Percentiles rank a stretch among this genome's conserved stretches.
Evolutionary conservation across 2,113 vertebrate species (phyloP).

Genomic region (Oplegnathus fasciatus): DNA sequence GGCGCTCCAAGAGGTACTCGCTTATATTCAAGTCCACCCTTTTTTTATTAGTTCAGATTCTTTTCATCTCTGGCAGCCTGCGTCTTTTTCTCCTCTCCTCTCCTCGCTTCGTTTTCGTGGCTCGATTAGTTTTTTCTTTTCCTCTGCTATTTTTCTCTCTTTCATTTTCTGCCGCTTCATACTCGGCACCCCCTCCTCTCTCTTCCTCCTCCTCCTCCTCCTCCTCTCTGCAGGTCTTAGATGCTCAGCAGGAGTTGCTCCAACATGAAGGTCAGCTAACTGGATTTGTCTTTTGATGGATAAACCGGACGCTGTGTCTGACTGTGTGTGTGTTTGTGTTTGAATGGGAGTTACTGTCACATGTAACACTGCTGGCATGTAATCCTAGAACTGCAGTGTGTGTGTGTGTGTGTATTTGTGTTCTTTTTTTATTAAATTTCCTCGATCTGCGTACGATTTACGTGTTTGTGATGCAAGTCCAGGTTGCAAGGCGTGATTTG

Average conservation of each 20-base stretch:
- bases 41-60: not conserved
- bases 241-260: constrained; percentile 56
- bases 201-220: not conserved
- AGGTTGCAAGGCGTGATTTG: not conserved
- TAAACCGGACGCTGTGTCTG: constrained; percentile 1
- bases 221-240: not conserved
- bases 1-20: constrained; percentile 90
- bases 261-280: constrained; percentile 56
- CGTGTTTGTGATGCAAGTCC: not conserved
- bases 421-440: not conserved
- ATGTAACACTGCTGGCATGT: constrained; percentile 20
- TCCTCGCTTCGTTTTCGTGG: not conserved
- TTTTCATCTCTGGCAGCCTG: not conserved
- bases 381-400: not conserved
- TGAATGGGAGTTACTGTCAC: constrained; percentile 11
- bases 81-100: not conserved
- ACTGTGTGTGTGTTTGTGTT: constrained; percentile 4
- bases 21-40: not conserved
- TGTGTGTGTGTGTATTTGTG: constrained; percentile 1
- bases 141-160: not conserved
- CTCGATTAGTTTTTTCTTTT: not conserved
- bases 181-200: not conserved
- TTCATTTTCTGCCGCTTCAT: constrained; percentile 1
- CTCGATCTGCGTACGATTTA: not conserved
- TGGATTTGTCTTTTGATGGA: constrained; percentile 18